Conservation (phyloP, 2,888 invertebrate species). For the Scrobipalpa costella region DNA sequence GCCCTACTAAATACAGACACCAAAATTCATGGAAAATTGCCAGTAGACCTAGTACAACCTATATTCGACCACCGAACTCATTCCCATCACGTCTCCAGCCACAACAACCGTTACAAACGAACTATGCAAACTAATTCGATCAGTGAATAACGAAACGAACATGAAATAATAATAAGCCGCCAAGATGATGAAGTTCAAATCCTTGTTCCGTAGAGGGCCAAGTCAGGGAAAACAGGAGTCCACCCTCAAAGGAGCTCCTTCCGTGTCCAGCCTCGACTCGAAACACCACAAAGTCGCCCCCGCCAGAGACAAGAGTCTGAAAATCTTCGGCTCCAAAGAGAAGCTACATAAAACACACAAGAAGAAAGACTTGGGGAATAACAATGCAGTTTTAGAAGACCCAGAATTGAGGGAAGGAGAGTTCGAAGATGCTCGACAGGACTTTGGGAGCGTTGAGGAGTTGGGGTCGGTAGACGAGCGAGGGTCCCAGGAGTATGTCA, state of each 20-base stretch:
- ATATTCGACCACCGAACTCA: conserved; percentile 36
- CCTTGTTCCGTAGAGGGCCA: conserved; percentile 94
- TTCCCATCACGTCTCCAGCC: conserved; percentile 45
- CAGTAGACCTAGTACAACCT: not conserved
- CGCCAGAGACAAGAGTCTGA: conserved; percentile 69
- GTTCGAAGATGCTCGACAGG: conserved; percentile 65
- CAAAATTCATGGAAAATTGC: not conserved
- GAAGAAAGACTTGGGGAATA: conserved; percentile 73
- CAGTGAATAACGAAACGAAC: conserved; percentile 68
- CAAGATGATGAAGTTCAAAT: conserved; percentile 95
- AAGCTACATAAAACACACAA: conserved; percentile 75
- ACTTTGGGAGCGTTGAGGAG: conserved; percentile 75
- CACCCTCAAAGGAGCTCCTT: conserved; percentile 82
- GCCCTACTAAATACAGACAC: too few relatives aligned
- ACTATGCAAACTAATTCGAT: conserved; percentile 54
- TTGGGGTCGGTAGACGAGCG: conserved; percentile 66
- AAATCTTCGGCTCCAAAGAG: conserved; percentile 79
- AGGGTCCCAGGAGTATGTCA: conserved; percentile 75
- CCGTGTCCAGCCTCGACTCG: conserved; percentile 84
- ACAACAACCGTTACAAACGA: conserved; percentile 43
- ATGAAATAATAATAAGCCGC: conserved; percentile 53
- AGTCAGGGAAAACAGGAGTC: conserved; percentile 79
- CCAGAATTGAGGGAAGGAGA: conserved; percentile 65
- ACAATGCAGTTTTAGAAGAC: conserved; percentile 77
- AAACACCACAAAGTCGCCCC: conserved; percentile 81